These are phyloP conservation scores for Phymorhynchus buccinoides DNA, from an alignment of 1,140 invertebrate genomes.

Conservation along the genomic window DNA sequence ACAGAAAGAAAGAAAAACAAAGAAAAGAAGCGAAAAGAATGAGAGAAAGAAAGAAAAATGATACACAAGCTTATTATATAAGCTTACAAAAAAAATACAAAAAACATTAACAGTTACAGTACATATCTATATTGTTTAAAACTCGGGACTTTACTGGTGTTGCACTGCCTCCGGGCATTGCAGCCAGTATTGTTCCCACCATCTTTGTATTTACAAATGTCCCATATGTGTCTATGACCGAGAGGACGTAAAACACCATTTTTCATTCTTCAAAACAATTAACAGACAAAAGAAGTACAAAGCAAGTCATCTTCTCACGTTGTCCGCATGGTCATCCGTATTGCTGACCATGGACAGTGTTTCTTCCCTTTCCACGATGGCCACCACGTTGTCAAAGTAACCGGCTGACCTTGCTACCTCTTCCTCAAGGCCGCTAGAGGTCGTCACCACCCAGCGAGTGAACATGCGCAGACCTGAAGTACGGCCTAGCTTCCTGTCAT, in stretches of 20 bases:
- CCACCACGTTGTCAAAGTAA: slow-evolving; percentile 32
- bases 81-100: not conserved
- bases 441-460: slow-evolving; percentile 24
- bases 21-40: not conserved
- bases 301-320: not conserved
- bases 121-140: no score
- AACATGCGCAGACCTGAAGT: slow-evolving; percentile 34
- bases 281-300: not conserved
- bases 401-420: not conserved
- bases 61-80: not conserved
- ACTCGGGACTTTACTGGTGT: no score
- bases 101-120: not conserved
- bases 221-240: no score
- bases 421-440: not conserved
- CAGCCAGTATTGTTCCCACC: no score
- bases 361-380: not conserved
- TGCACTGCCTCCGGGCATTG: no score
- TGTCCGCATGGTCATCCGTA: not conserved
- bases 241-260: no score
- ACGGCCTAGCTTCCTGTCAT: slow-evolving; percentile 20
- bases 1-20: slow-evolving; percentile 12
- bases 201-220: no score
- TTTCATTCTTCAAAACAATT: no score
- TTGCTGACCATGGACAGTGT: not conserved
- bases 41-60: not conserved